phyloP scores from a whole-genome alignment of 2,113 vertebrate genomes.

The Prunella himalayana region DNA sequence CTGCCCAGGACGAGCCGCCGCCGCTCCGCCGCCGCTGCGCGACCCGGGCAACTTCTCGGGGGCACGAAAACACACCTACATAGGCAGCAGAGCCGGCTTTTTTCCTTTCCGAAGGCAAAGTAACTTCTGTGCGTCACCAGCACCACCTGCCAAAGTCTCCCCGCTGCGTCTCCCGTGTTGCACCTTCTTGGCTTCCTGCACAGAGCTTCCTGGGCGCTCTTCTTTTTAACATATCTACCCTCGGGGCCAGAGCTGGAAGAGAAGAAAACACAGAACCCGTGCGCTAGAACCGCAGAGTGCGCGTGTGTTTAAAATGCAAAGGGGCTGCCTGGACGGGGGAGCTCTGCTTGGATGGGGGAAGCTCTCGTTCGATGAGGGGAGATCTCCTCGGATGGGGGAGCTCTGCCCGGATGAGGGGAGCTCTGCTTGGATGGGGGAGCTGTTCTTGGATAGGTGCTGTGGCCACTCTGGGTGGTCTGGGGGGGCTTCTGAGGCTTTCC shows the following conservation, averaged over 20 bases:
- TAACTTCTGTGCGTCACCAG: conserved; percentile 12
- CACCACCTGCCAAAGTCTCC: conserved; percentile 15
- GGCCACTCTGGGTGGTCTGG: not conserved
- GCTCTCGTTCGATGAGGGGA: not conserved
- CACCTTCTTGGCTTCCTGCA: not conserved
- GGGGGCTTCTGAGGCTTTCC: not conserved
- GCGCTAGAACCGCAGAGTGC: not conserved
- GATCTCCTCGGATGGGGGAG: too few relatives aligned
- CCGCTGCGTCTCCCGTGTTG: not conserved
- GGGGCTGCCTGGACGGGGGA: not conserved
- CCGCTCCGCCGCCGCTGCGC: conserved; percentile 31
- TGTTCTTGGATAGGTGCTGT: not conserved
- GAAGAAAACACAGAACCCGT: not conserved
- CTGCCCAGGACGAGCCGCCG: conserved; percentile 50
- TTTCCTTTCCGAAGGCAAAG: not conserved
- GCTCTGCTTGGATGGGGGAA: not conserved
- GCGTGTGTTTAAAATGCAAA: not conserved
- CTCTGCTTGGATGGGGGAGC: not conserved
- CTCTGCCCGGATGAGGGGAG: too few relatives aligned
- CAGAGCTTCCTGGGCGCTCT: not conserved
- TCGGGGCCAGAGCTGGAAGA: not conserved
- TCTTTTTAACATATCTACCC: not conserved
- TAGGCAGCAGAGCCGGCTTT: not conserved
- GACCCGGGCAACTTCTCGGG: conserved; percentile 30
- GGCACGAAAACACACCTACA: not conserved